A percentile compares a stretch with the other conserved stretches of the same genome.
phyloP scores from a whole-genome alignment of 2,113 vertebrate genomes.

The Polypterus senegalus region DNA sequence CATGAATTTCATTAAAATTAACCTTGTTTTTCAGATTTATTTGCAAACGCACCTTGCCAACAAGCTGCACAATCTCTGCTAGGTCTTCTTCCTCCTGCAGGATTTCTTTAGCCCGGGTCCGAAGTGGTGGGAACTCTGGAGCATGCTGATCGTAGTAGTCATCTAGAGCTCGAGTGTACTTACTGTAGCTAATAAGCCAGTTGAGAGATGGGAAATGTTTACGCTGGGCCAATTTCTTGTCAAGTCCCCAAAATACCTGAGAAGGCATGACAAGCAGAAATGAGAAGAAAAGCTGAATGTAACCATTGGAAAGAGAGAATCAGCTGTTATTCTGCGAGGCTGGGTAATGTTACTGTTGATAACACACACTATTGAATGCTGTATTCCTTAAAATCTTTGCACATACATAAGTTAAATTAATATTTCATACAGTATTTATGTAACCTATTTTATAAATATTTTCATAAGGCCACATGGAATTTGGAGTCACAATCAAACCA shows the following conservation, averaged over 20 bases:
- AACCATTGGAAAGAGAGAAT: not conserved
- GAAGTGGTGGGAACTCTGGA: slow-evolving; percentile 24
- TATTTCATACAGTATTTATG: too few species aligned
- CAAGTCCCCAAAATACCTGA: slow-evolving; percentile 39
- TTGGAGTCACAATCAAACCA: too few species aligned
- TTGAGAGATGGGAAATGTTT: slow-evolving; percentile 35
- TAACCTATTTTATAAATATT: too few species aligned
- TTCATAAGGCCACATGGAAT: too few species aligned
- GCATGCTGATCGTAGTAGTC: slow-evolving; percentile 26
- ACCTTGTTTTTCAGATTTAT: too few species aligned
- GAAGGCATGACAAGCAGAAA: not conserved
- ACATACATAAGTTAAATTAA: too few species aligned
- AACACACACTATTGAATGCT: not conserved
- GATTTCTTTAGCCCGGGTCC: slow-evolving; percentile 27
- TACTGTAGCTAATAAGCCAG: slow-evolving; percentile 40
- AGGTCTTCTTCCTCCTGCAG: slow-evolving; percentile 40
- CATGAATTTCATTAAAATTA: too few species aligned
- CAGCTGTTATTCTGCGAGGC: too few species aligned
- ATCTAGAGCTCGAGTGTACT: slow-evolving; percentile 32
- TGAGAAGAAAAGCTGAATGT: not conserved
- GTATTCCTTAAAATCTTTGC: not conserved
- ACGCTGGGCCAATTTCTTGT: slow-evolving; percentile 35
- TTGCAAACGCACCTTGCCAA: slow-evolving; percentile 29
- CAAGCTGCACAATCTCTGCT: slow-evolving; percentile 34
- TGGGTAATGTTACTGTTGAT: too few species aligned